Conservation (phyloP, 2,888 invertebrate genomes). For the Andrena dorsata region DNA sequence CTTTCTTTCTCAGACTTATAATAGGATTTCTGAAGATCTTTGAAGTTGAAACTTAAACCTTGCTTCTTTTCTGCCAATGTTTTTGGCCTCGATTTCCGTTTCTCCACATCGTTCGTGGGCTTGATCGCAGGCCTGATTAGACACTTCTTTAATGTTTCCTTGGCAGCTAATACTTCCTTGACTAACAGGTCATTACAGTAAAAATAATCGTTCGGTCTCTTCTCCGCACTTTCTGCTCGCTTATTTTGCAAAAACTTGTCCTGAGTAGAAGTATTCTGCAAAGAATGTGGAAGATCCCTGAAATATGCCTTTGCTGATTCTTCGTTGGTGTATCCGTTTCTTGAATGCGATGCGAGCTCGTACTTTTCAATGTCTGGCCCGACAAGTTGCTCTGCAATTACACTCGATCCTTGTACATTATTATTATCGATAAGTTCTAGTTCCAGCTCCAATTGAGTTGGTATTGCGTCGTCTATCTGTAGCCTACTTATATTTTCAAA, state of each 20-base stretch:
- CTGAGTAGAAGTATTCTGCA: neutral
- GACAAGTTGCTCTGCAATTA: slow-evolving; percentile 61
- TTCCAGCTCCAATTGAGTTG: slow-evolving; percentile 81
- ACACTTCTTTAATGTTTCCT: slow-evolving; percentile 75
- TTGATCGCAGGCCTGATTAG: slow-evolving; percentile 39
- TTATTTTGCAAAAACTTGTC: neutral
- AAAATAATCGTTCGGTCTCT: slow-evolving; percentile 25
- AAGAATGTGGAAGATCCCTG: slow-evolving; percentile 16
- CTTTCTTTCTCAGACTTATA: slow-evolving; percentile 12
- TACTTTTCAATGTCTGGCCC: slow-evolving; percentile 22
- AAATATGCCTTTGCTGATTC: slow-evolving; percentile 10
- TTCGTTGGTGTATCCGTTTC: neutral
- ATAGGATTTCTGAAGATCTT: slow-evolving; percentile 13
- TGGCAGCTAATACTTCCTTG: slow-evolving; percentile 82
- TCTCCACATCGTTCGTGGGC: slow-evolving; percentile 56
- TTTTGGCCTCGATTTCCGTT: slow-evolving; percentile 67
- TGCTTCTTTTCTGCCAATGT: slow-evolving; percentile 78
- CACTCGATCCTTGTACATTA: slow-evolving; percentile 68
- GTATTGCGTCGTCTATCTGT: slow-evolving; percentile 77
- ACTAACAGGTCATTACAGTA: slow-evolving; percentile 78
- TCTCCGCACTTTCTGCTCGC: neutral
- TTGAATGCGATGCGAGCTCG: slow-evolving; percentile 32
- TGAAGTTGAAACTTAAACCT: slow-evolving; percentile 69
- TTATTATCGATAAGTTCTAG: slow-evolving; percentile 78
- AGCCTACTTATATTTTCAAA: slow-evolving; percentile 59